Conservation (phyloP, 2,113 vertebrate genomes). For the Vulpes ferrilata region DNA sequence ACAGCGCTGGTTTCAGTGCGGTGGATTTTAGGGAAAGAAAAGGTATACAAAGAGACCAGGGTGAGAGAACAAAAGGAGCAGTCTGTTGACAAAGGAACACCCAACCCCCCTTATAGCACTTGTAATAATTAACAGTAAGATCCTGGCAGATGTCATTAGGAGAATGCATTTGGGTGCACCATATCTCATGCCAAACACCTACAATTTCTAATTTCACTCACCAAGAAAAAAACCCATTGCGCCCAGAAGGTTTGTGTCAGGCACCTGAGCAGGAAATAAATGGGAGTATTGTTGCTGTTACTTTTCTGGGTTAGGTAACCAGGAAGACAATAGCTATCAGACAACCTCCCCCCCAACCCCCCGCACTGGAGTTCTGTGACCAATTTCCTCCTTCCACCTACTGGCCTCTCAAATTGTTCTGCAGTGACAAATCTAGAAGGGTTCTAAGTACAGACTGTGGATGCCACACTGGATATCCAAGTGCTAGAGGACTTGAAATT, state of each 20-base stretch:
- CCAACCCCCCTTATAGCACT: rapidly evolving
- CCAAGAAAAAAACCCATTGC: neutral
- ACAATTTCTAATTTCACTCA: neutral
- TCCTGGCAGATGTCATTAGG: rapidly evolving
- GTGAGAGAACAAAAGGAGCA: neutral
- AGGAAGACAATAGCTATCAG: neutral
- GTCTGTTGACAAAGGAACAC: neutral
- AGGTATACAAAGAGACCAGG: neutral
- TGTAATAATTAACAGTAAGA: neutral
- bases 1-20: neutral
- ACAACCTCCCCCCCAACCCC: no score
- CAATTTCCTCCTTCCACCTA: neutral
- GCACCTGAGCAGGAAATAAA: neutral
- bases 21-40: neutral
- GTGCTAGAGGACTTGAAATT: neutral
- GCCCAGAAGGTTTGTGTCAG: neutral
- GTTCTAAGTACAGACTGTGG: neutral
- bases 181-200: neutral
- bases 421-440: neutral
- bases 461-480: neutral
- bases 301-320: neutral
- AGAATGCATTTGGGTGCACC: neutral
- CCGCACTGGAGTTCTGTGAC: neutral
- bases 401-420: neutral
- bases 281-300: neutral